Evolutionary conservation across 2,888 invertebrate genomes (phyloP).

Genomic region (Oligia latruncula): DNA sequence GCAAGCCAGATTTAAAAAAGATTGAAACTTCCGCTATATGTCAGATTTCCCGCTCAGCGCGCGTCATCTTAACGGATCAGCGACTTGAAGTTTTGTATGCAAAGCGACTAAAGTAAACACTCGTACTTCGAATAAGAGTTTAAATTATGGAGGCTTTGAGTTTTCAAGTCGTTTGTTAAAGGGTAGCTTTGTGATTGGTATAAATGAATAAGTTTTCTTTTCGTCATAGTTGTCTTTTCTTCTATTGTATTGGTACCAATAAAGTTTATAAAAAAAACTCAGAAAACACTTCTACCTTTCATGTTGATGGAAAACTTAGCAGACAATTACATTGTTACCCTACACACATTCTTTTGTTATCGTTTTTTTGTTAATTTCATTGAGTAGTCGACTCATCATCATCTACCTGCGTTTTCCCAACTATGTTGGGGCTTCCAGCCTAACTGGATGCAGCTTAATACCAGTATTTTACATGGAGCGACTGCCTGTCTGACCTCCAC

Average conservation of each 20-base stretch:
- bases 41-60: constrained; percentile 58
- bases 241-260: not conserved
- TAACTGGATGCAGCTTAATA: not conserved
- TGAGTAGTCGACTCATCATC: not conserved
- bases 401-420: not conserved
- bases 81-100: constrained; percentile 45
- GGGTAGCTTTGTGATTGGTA: not conserved
- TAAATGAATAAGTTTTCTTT: not conserved
- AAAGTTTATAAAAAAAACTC: not conserved
- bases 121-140: constrained; percentile 45
- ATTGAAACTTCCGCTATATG: constrained; percentile 34
- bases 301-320: not conserved
- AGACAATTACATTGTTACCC: not conserved
- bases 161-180: constrained; percentile 22
- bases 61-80: constrained; percentile 59
- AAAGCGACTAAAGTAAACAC: constrained; percentile 45
- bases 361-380: not conserved
- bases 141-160: constrained; percentile 46
- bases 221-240: not conserved
- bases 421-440: not conserved
- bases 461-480: not conserved
- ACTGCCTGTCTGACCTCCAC: not conserved
- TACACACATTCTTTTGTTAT: not conserved
- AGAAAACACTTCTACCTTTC: not conserved
- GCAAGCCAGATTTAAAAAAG: constrained; percentile 34